Evolutionary conservation across 1,140 invertebrate genomes (phyloP).

Genomic region (Drosophila subpulchrella): DNA sequence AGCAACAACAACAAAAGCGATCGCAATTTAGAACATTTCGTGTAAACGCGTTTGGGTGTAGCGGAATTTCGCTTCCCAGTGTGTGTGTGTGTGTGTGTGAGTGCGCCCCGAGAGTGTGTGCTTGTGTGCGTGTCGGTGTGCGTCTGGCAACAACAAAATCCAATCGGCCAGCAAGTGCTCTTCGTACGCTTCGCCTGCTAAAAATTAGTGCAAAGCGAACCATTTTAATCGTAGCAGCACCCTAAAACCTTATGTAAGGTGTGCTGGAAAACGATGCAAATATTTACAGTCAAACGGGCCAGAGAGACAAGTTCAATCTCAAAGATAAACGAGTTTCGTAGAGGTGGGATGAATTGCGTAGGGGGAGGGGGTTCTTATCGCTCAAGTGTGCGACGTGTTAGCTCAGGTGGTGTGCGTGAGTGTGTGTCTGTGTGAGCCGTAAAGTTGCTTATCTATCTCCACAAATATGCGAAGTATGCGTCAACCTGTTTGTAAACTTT

Average conservation of each 20-base stretch:
- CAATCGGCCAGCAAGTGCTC: conserved; percentile 43
- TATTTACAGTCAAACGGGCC: conserved; percentile 24
- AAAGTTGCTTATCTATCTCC: conserved; percentile 71
- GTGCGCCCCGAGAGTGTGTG: conserved; percentile 8
- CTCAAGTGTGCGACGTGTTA: conserved; percentile 35
- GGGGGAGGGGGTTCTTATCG: conserved; percentile 35
- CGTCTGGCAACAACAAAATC: conserved; percentile 50
- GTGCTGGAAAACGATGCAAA: conserved; percentile 39
- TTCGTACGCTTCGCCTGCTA: conserved; percentile 53
- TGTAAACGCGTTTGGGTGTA: conserved; percentile 65
- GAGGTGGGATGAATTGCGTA: not conserved
- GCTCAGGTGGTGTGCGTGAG: conserved; percentile 16
- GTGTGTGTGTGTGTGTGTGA: not conserved
- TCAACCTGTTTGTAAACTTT: conserved; percentile 82
- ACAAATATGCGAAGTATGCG: conserved; percentile 81
- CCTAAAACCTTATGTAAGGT: conserved; percentile 54
- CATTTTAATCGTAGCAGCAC: conserved; percentile 29
- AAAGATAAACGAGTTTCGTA: conserved; percentile 57
- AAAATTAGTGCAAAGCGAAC: conserved; percentile 53
- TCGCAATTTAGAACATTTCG: conserved; percentile 56
- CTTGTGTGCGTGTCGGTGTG: conserved; percentile 22
- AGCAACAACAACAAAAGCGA: conserved; percentile 21
- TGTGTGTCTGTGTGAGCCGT: conserved; percentile 27
- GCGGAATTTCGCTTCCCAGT: conserved; percentile 58
- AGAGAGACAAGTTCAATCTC: conserved; percentile 50